phyloP scores from a whole-genome alignment of 2,113 vertebrate genomes.

The Charadrius vociferus region DNA sequence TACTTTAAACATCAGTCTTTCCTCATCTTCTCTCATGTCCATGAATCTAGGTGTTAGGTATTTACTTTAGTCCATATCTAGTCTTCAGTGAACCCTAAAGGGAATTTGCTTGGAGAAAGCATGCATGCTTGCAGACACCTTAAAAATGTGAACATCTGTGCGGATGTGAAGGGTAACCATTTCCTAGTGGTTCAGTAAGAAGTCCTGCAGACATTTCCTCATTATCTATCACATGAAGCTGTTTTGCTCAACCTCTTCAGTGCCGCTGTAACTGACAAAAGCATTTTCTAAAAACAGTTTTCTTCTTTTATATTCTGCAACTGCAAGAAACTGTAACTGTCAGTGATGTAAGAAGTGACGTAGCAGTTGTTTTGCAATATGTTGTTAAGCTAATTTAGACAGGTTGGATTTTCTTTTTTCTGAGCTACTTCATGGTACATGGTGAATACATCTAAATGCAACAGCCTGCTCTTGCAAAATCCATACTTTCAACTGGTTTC shows the following conservation, averaged over 20 bases:
- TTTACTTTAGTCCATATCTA: not conserved
- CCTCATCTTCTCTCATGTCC: not conserved
- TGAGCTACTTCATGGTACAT: not conserved
- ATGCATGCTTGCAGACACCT: not conserved
- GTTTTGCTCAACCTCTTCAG: not conserved
- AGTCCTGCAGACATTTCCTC: not conserved
- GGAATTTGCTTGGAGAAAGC: not conserved
- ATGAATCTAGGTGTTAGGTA: not conserved
- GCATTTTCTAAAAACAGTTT: not conserved
- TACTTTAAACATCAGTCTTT: not conserved
- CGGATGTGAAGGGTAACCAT: not conserved
- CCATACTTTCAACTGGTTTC: not conserved
- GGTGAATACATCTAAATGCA: not conserved
- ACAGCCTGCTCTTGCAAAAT: not conserved
- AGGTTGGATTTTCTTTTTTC: not conserved
- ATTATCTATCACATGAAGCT: not conserved
- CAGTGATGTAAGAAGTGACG: not conserved
- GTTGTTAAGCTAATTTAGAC: not conserved
- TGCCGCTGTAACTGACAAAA: not conserved
- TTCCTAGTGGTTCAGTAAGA: not conserved
- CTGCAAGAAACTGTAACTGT: not conserved
- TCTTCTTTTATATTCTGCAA: not conserved
- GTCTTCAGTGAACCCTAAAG: not conserved
- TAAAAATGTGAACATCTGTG: not conserved
- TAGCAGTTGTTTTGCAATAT: not conserved